These are phyloP conservation scores for Diabrotica undecimpunctata DNA, from an alignment of 1,140 invertebrate species.

Conservation along the genomic window DNA sequence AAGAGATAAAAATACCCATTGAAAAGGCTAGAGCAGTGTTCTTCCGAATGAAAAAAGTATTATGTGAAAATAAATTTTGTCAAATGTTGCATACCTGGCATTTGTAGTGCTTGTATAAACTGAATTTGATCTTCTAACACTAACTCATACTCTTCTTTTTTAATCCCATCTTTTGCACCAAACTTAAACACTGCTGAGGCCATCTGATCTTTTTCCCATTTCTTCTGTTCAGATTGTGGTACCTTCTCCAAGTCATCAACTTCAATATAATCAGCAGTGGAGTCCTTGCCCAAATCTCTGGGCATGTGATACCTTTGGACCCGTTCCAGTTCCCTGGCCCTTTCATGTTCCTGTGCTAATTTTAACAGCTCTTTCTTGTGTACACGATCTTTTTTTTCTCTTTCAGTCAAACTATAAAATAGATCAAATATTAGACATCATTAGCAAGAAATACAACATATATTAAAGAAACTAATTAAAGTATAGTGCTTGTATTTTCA, in stretches of 20 bases:
- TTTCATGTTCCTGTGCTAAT: slow-evolving; percentile 93
- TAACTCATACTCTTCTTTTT: slow-evolving; percentile 86
- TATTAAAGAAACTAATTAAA: too few relatives aligned
- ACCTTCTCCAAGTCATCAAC: slow-evolving; percentile 82
- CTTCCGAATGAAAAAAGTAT: too few relatives aligned
- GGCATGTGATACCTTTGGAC: slow-evolving; percentile 94
- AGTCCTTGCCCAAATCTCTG: slow-evolving; percentile 66
- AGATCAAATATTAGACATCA: slow-evolving; percentile 1
- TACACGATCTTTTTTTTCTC: slow-evolving; percentile 78
- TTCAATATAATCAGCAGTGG: slow-evolving; percentile 76
- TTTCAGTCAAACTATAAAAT: slow-evolving; percentile 71
- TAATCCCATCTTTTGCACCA: slow-evolving; percentile 80
- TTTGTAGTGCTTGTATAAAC: slow-evolving; percentile 89
- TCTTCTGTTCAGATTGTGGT: slow-evolving; percentile 89
- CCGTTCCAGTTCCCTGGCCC: slow-evolving; percentile 86
- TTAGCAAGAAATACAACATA: not conserved
- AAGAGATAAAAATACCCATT: too few relatives aligned
- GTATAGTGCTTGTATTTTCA: too few relatives aligned
- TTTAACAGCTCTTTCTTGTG: slow-evolving; percentile 90
- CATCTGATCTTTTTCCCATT: slow-evolving; percentile 98
- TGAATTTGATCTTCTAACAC: slow-evolving; percentile 95
- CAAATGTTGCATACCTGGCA: slow-evolving; percentile 70
- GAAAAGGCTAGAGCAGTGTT: too few relatives aligned
- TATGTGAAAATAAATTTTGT: too few relatives aligned
- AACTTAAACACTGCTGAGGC: slow-evolving; percentile 88